Evolutionary conservation across 2,888 invertebrate species (phyloP).

Genomic region (Dasypogon diadema): DNA sequence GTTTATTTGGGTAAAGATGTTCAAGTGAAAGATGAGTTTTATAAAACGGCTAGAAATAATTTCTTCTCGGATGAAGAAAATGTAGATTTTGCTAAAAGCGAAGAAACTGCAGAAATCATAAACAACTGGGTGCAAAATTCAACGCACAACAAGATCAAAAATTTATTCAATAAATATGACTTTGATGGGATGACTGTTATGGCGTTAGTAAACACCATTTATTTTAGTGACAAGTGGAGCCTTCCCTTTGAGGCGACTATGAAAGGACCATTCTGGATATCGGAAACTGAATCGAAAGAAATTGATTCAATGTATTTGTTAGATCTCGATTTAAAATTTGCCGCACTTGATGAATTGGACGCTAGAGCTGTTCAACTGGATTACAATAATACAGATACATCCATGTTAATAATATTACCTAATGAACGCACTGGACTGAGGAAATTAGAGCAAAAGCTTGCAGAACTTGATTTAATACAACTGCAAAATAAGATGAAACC

Average conservation of each 20-base stretch:
- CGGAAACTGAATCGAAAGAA: constrained; percentile 71
- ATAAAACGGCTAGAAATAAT: constrained; percentile 72
- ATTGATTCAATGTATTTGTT: constrained; percentile 72
- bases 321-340: not conserved
- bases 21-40: constrained; percentile 71
- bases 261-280: constrained; percentile 76
- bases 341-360: not conserved
- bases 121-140: constrained; percentile 85
- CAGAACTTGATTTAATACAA: constrained; percentile 70
- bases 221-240: constrained; percentile 86
- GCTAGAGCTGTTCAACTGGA: constrained; percentile 78
- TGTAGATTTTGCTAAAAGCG: constrained; percentile 2
- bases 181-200: constrained; percentile 73
- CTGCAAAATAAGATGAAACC: constrained; percentile 68
- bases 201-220: constrained; percentile 86
- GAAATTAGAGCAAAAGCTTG: constrained; percentile 74
- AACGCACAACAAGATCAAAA: constrained; percentile 86
- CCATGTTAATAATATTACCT: constrained; percentile 83
- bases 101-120: constrained; percentile 69
- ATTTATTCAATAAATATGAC: constrained; percentile 75
- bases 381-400: constrained; percentile 77
- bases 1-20: constrained; percentile 76
- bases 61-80: constrained; percentile 70
- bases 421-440: constrained; percentile 76
- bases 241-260: constrained; percentile 72